phyloP scores from a whole-genome alignment of 2,797 vertebrate species.

The Neosilurus mollespiculum region DNA sequence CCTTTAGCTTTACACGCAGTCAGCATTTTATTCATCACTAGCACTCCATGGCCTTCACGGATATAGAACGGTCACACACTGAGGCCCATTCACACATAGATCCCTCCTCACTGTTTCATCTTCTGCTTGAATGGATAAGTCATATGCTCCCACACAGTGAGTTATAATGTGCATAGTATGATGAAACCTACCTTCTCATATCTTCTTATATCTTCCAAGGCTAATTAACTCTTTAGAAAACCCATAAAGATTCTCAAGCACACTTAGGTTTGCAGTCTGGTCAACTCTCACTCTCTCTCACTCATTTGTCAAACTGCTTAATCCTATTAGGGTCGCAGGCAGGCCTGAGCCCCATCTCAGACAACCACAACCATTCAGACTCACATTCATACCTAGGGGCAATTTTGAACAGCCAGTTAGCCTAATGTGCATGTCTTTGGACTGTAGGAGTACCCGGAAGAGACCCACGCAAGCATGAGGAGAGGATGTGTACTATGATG shows the following conservation, averaged over 20 bases:
- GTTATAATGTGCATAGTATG: conserved; percentile 25
- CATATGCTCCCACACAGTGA: conserved; percentile 19
- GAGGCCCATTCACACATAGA: conserved; percentile 19
- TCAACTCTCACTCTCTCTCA: too few species aligned
- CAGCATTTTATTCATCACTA: conserved; percentile 43
- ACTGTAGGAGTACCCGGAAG: too few species aligned
- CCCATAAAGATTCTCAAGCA: neutral
- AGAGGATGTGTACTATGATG: conserved; percentile 7
- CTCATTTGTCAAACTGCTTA: too few species aligned
- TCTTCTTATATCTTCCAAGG: neutral
- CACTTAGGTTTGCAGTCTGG: neutral
- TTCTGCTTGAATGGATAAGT: conserved; percentile 37
- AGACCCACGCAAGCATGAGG: too few species aligned
- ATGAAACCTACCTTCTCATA: conserved; percentile 27
- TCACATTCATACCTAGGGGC: too few species aligned
- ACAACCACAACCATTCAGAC: too few species aligned
- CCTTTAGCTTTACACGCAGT: conserved; percentile 32
- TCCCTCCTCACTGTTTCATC: conserved; percentile 17
- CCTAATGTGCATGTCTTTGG: too few species aligned
- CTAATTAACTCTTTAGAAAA: conserved; percentile 25
- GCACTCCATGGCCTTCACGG: conserved; percentile 39
- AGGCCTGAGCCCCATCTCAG: too few species aligned
- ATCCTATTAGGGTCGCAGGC: too few species aligned
- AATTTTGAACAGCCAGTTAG: too few species aligned
- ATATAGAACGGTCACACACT: conserved; percentile 35